phyloP scores from a whole-genome alignment of 2,797 vertebrate genomes.

The Clarias laeviceps region DNA sequence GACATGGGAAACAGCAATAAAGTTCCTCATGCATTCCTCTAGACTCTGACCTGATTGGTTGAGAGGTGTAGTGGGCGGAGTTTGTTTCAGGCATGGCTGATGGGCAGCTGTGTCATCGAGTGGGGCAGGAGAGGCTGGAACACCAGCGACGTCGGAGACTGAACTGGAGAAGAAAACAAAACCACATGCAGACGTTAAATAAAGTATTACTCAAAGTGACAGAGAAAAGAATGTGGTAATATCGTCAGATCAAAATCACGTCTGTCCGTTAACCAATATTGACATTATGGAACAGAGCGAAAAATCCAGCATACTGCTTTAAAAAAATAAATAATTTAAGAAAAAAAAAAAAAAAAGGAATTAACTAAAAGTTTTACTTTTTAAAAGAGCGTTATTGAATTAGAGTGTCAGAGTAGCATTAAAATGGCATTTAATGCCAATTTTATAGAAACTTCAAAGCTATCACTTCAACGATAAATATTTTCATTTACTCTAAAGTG shows the following conservation, averaged over 20 bases:
- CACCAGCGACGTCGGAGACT: conserved; percentile 85
- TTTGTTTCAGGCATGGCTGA: conserved; percentile 83
- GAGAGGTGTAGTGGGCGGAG: conserved; percentile 12
- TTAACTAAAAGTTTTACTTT: too few species aligned
- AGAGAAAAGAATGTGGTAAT: neutral
- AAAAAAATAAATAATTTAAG: too few species aligned
- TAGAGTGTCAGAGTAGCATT: neutral
- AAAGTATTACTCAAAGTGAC: neutral
- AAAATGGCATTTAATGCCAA: neutral
- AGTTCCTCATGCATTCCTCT: conserved; percentile 33
- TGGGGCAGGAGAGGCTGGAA: conserved; percentile 87
- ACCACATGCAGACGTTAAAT: neutral
- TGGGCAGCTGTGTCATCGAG: conserved; percentile 88
- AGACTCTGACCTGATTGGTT: conserved; percentile 32
- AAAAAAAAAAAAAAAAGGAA: too few species aligned
- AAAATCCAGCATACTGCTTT: too few species aligned
- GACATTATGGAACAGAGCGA: neutral
- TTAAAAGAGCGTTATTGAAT: neutral
- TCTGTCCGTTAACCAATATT: neutral
- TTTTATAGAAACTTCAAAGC: neutral
- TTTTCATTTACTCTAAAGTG: too few species aligned
- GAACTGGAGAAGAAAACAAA: conserved; percentile 72
- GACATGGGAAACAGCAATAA: conserved; percentile 31
- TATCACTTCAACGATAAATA: too few species aligned
- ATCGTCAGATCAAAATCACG: neutral